phyloP scores from a whole-genome alignment of 2,888 invertebrate species.

The Chymomyza amoena region DNA sequence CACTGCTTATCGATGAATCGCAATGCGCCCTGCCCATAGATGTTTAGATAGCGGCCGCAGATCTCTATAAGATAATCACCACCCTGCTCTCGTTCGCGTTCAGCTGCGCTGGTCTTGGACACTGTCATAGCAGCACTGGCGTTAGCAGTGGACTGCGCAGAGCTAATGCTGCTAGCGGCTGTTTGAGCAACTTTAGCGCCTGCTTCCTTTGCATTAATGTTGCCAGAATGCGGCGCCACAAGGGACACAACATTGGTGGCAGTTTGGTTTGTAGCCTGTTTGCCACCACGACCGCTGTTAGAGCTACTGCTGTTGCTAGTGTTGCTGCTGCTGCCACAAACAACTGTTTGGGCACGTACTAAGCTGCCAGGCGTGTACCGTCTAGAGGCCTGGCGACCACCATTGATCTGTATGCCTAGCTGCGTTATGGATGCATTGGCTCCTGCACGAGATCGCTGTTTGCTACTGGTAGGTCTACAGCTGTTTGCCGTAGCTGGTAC shows the following conservation, averaged over 20 bases:
- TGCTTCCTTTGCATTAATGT: constrained; percentile 4
- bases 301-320: constrained; percentile 52
- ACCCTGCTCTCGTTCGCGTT: constrained; percentile 80
- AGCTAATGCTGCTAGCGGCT: constrained; percentile 8
- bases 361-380: constrained; percentile 76
- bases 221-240: constrained; percentile 44
- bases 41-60: constrained; percentile 88
- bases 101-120: constrained; percentile 62
- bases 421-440: constrained; percentile 53
- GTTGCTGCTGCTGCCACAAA: constrained; percentile 51
- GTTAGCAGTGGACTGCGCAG: constrained; percentile 23
- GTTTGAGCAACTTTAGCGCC: not conserved
- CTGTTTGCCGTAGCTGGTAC: constrained; percentile 42
- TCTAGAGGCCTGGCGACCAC: constrained; percentile 53
- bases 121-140: constrained; percentile 45
- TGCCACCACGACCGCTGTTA: constrained; percentile 47
- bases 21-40: constrained; percentile 93
- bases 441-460: constrained; percentile 36
- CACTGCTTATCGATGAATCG: constrained; percentile 89
- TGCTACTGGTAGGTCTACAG: constrained; percentile 62
- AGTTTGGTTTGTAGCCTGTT: constrained; percentile 22
- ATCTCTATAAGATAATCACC: constrained; percentile 95
- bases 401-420: constrained; percentile 60
- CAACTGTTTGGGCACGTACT: constrained; percentile 76
- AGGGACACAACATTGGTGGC: constrained; percentile 46